These are phyloP conservation scores for Seriola quinqueradiata DNA, from an alignment of 2,113 vertebrate species.

Conservation along the genomic window DNA sequence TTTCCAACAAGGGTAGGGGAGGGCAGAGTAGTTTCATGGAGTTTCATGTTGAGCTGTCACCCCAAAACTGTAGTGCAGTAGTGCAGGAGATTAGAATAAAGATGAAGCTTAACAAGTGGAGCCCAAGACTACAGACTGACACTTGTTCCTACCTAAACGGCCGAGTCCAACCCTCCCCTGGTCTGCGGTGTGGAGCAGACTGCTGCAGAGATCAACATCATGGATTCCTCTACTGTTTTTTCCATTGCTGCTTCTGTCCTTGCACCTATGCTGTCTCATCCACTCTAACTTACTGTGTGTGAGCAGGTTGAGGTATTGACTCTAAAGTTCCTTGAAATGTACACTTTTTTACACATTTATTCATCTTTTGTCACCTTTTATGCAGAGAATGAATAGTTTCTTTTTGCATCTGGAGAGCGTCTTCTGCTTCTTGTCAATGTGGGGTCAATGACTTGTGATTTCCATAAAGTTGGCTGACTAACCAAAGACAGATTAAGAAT, in stretches of 20 bases:
- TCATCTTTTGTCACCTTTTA: neutral
- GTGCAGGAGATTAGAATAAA: constrained; percentile 25
- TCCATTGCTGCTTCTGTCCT: constrained; percentile 18
- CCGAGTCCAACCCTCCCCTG: constrained; percentile 3
- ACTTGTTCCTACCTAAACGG: neutral
- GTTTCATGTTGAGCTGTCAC: constrained; percentile 20
- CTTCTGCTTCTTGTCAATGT: neutral
- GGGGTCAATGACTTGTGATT: neutral
- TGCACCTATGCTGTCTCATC: neutral
- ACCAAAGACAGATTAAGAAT: neutral
- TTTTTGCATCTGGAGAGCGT: neutral
- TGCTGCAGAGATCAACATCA: constrained; percentile 34
- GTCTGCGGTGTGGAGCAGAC: neutral
- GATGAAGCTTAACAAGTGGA: constrained; percentile 3
- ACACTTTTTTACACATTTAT: neutral
- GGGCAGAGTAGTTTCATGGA: constrained; percentile 16
- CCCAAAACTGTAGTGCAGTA: constrained; percentile 4
- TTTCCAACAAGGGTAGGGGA: constrained; percentile 17
- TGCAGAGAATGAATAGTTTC: neutral
- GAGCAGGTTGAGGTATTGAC: neutral
- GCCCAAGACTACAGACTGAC: neutral
- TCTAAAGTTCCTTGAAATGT: neutral
- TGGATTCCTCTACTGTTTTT: constrained; percentile 11
- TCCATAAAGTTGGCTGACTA: neutral
- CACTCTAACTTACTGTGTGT: neutral